These are phyloP conservation scores for Pemphigus obesinymphae DNA, from an alignment of 1,140 invertebrate species.

Conservation along the genomic window DNA sequence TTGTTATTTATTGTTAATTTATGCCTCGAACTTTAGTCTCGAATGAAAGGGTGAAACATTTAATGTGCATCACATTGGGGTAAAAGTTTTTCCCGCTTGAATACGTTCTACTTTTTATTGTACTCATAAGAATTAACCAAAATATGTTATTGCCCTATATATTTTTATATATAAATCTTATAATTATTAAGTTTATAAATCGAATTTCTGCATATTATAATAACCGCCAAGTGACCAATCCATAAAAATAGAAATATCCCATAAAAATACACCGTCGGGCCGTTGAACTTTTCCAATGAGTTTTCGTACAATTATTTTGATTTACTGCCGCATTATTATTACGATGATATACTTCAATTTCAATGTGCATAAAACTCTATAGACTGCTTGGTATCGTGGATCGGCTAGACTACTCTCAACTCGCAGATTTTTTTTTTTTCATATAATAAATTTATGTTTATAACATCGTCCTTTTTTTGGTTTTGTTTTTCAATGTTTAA, in stretches of 20 bases:
- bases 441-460: not conserved
- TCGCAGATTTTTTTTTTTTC: not conserved
- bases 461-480: not conserved
- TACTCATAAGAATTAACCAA: not conserved
- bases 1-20: constrained; percentile 30
- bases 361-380: too few relatives aligned
- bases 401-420: not conserved
- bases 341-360: not conserved
- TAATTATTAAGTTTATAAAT: too few relatives aligned
- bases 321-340: not conserved
- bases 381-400: not conserved
- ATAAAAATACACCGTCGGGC: not conserved
- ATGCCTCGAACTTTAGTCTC: not conserved
- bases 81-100: not conserved
- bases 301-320: constrained; percentile 3
- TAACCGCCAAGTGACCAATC: not conserved
- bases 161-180: not conserved
- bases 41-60: constrained; percentile 20
- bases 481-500: not conserved
- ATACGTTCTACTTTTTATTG: not conserved
- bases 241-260: constrained; percentile 18
- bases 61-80: not conserved
- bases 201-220: constrained; percentile 7
- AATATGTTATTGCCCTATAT: not conserved
- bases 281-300: not conserved